Percentiles rank a stretch among this genome's conserved stretches.
Evolutionary conservation across 2,888 invertebrate species (phyloP).

Genomic region (Perizoma flavofasciatum): DNA sequence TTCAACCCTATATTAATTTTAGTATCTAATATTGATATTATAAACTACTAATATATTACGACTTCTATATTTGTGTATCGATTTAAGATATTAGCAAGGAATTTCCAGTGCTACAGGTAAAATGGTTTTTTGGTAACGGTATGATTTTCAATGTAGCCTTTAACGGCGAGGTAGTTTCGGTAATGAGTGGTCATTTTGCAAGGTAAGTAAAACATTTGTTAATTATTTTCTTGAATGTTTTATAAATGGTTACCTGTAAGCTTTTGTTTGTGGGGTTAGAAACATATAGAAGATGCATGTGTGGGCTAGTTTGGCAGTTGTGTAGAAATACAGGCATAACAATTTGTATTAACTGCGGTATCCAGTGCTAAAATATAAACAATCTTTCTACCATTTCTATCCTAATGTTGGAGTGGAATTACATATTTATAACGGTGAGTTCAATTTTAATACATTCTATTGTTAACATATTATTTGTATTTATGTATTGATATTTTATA

Average conservation of each 20-base stretch:
- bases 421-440: slow-evolving; percentile 65
- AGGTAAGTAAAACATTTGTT: slow-evolving; percentile 67
- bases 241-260: slow-evolving; percentile 46
- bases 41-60: slow-evolving; percentile 78
- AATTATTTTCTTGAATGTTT: slow-evolving; percentile 47
- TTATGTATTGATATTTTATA: slow-evolving; percentile 47
- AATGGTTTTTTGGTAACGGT: slow-evolving; percentile 76
- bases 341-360: slow-evolving; percentile 42
- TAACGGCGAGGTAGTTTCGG: slow-evolving; percentile 67
- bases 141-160: slow-evolving; percentile 70
- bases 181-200: slow-evolving; percentile 24
- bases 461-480: slow-evolving; percentile 24
- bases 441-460: slow-evolving; percentile 43
- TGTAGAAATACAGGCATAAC: slow-evolving; percentile 43
- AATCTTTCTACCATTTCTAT: slow-evolving; percentile 37
- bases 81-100: slow-evolving; percentile 61
- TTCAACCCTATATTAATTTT: slow-evolving; percentile 71
- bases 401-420: slow-evolving; percentile 62
- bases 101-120: slow-evolving; percentile 77
- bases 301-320: slow-evolving; percentile 44
- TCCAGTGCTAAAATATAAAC: slow-evolving; percentile 55
- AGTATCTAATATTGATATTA: slow-evolving; percentile 77
- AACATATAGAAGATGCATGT: slow-evolving; percentile 66
- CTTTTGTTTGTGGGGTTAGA: slow-evolving; percentile 70
- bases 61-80: slow-evolving; percentile 64